Evolutionary conservation across 1,140 invertebrate species (phyloP).

Genomic region (Bombus pascuorum): DNA sequence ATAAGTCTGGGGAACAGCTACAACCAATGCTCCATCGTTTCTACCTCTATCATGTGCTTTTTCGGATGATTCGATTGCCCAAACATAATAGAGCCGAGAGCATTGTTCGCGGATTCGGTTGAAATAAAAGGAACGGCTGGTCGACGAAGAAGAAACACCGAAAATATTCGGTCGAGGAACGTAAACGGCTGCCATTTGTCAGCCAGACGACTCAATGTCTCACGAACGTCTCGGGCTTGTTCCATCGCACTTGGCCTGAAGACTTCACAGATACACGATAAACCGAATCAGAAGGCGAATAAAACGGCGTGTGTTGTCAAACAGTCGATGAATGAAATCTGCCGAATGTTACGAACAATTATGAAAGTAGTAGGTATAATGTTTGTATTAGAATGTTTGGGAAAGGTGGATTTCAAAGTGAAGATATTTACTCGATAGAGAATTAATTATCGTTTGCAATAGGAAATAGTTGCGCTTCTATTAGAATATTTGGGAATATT

Average conservation of each 20-base stretch:
- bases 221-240: not conserved
- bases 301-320: constrained; percentile 14
- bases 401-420: too few relatives aligned
- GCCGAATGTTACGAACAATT: not conserved
- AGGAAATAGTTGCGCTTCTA: accelerated
- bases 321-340: constrained; percentile 1
- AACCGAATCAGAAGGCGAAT: constrained; percentile 32
- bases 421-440: accelerated
- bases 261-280: constrained; percentile 39
- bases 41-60: not conserved
- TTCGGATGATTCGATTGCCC: not conserved
- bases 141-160: not conserved
- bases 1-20: not conserved
- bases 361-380: too few relatives aligned
- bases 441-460: too few relatives aligned
- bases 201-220: constrained; percentile 49
- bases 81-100: not conserved
- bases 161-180: constrained; percentile 46
- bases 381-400: too few relatives aligned
- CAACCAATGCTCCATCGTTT: not conserved
- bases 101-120: not conserved
- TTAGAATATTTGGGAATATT: too few relatives aligned
- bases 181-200: constrained; percentile 45
- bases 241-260: not conserved
- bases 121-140: constrained; percentile 2